Evolutionary conservation across 1,140 invertebrate genomes (phyloP).

Genomic region (Laodelphax striatellus): DNA sequence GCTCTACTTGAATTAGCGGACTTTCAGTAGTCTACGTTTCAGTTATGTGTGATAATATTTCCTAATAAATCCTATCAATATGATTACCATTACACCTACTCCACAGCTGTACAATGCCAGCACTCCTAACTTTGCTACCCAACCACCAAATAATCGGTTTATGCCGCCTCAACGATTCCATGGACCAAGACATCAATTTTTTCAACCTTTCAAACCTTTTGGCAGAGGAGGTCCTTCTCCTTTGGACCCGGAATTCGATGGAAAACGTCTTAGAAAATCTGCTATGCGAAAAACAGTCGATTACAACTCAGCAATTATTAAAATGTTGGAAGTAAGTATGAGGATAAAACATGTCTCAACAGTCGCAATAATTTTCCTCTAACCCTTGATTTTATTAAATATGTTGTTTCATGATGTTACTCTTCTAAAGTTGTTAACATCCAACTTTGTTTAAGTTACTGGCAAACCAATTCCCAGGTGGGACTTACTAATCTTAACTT

Average conservation of each 20-base stretch:
- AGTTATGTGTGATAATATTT: too few relatives aligned
- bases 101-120: slow-evolving; percentile 6
- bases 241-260: slow-evolving; percentile 67
- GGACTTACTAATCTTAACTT: too few relatives aligned
- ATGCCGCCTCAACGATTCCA: slow-evolving; percentile 13
- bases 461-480: too few relatives aligned
- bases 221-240: slow-evolving; percentile 15
- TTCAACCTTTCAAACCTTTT: slow-evolving; percentile 21
- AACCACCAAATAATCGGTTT: slow-evolving; percentile 1
- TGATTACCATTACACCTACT: slow-evolving; percentile 23
- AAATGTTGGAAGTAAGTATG: slow-evolving; percentile 64
- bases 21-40: too few relatives aligned
- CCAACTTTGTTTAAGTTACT: too few relatives aligned
- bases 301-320: slow-evolving; percentile 93
- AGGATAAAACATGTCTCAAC: background rate
- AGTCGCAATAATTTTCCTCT: too few relatives aligned
- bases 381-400: too few relatives aligned
- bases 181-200: slow-evolving; percentile 19
- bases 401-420: too few relatives aligned
- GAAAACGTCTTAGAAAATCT: slow-evolving; percentile 88
- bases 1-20: too few relatives aligned
- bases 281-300: slow-evolving; percentile 97
- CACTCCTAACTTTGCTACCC: slow-evolving; percentile 14
- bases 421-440: too few relatives aligned
- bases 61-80: background rate